A percentile compares a stretch with the other conserved stretches of the same genome.
Evolutionary conservation across 2,797 vertebrate genomes (phyloP).

Genomic region (Brotula barbata): DNA sequence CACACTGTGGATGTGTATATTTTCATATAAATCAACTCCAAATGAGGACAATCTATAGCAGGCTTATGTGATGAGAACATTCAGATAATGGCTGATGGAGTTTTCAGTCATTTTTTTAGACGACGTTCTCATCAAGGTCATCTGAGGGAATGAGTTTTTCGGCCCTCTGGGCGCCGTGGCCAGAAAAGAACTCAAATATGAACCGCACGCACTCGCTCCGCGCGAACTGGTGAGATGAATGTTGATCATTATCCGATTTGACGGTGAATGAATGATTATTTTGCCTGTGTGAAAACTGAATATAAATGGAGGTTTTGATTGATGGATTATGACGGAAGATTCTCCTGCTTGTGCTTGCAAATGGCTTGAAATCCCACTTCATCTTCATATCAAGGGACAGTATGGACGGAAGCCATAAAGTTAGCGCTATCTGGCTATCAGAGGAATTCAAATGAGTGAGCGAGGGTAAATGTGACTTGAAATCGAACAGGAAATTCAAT

Average conservation of each 20-base stretch:
- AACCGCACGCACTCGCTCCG: not conserved
- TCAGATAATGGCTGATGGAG: too few species aligned
- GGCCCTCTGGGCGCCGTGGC: slow-evolving; percentile 13
- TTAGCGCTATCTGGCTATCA: not conserved
- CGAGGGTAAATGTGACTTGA: not conserved
- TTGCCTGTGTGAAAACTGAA: not conserved
- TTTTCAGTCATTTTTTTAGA: not conserved
- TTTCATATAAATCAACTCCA: too few species aligned
- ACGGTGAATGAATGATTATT: not conserved
- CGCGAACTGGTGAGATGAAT: not conserved
- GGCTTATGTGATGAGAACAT: too few species aligned
- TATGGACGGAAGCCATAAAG: not conserved
- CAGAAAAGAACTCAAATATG: slow-evolving; percentile 6
- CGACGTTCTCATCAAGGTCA: slow-evolving; percentile 5
- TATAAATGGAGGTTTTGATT: not conserved
- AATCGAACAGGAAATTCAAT: not conserved
- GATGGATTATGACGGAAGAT: not conserved
- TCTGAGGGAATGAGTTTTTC: slow-evolving; percentile 2
- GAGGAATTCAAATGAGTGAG: not conserved
- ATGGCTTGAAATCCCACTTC: not conserved
- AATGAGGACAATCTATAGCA: not conserved
- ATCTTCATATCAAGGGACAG: not conserved
- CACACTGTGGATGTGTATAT: too few species aligned
- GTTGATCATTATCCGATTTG: not conserved
- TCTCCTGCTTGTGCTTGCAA: not conserved